Base-by-base conservation (phyloP, 1,140 invertebrate genomes). In the Pseudomyrmex sp. region DNA sequence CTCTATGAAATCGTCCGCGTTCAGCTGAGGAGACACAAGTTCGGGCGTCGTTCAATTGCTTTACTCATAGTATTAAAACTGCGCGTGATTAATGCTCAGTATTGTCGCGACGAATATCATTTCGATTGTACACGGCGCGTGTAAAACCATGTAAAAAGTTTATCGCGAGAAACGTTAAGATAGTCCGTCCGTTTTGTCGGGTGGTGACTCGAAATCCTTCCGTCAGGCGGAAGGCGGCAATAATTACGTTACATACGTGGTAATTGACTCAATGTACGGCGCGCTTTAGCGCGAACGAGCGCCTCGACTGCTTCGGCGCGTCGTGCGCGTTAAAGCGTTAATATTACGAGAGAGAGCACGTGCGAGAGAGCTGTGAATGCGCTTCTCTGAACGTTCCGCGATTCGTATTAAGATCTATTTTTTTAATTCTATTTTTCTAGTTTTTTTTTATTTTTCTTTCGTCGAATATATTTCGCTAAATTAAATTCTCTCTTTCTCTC, bases 1-100 rank as follows among this genome's bases (percentile, higher is more conserved):
- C 84, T 97, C 96, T 18, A 95, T 87, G 91, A 98, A 98, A 85
- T 97, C 97, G 73, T 97, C 96, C 87, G 96, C 94, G n/a, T 96
- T 95, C 72, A 98, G 87, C 96, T 97, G 89, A 75, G 82, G 26
- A 66, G 35, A 63, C 75, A 85, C 12, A 82, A 72, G 15, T 72
- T 35, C 48, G 54, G 15, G 15, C 15, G 46, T 61, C 23, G 20
- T 79, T 59, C 15, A 61, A 35, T 61, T 20, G 35, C 35, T 35
- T 18, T 75, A 46, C 70, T 12, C 61, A 54, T 74, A 54, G 13
- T 75, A 13, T 82, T 50, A 9, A 61, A 74, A 52, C 18, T 62
- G 20, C 56, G 44, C 20, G 13, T 26, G 10, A 75, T 74, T 61
- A 79, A 69, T 23, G 15, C 1, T 35, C 15, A 5, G 35, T 35